Conservation (phyloP, 2,888 invertebrate species). For the Megastigmus dorsalis region DNA sequence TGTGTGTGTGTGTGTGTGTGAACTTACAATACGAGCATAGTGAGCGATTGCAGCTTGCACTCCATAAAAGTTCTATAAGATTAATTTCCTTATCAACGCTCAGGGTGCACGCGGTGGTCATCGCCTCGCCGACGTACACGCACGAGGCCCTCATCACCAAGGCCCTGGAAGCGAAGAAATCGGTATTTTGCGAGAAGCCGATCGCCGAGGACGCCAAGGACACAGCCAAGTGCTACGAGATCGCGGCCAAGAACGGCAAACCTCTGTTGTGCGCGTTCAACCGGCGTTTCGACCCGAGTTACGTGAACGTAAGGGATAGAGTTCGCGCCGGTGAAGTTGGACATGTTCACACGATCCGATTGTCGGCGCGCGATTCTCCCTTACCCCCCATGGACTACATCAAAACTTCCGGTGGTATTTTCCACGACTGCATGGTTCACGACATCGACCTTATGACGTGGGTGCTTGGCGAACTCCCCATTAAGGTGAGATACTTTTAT, state of each 20-base stretch:
- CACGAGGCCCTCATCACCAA: slow-evolving; percentile 78
- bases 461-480: slow-evolving; percentile 80
- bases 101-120: slow-evolving; percentile 77
- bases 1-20: no score
- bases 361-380: slow-evolving; percentile 81
- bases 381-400: slow-evolving; percentile 80
- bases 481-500: slow-evolving; percentile 77
- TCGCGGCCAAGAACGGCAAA: slow-evolving; percentile 77
- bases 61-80: no score
- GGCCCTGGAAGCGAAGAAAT: slow-evolving; percentile 77
- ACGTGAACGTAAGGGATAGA: slow-evolving; percentile 75
- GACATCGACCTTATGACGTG: slow-evolving; percentile 82
- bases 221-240: slow-evolving; percentile 78
- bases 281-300: slow-evolving; percentile 81
- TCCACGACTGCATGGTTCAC: slow-evolving; percentile 83
- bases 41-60: no score
- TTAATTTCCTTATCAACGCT: neutral
- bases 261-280: slow-evolving; percentile 81
- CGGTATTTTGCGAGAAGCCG: slow-evolving; percentile 84
- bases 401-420: slow-evolving; percentile 80
- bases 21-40: no score
- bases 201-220: slow-evolving; percentile 77
- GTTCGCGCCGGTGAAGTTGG: slow-evolving; percentile 79
- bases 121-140: slow-evolving; percentile 78
- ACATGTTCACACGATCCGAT: slow-evolving; percentile 79